phyloP scores from a whole-genome alignment of 2,797 vertebrate species.

The Amniataba percoides region DNA sequence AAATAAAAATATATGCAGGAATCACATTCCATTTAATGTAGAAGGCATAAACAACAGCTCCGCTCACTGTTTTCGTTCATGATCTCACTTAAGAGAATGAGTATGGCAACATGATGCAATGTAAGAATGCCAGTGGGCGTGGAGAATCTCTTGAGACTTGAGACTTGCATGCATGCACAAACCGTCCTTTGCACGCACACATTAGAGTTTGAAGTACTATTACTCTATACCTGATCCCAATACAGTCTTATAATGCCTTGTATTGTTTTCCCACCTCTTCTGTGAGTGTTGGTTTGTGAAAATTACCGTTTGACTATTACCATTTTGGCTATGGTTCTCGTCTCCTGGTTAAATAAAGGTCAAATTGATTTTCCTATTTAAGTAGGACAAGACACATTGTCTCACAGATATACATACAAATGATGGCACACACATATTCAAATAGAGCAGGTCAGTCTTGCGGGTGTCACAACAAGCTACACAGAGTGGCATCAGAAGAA shows the following conservation, averaged over 20 bases:
- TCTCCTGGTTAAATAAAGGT: constrained; percentile 18
- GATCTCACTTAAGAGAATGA: constrained; percentile 43
- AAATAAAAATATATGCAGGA: constrained; percentile 38
- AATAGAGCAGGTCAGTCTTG: constrained; percentile 5
- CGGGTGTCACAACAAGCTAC: neutral
- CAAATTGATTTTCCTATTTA: neutral
- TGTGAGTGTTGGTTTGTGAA: constrained; percentile 1
- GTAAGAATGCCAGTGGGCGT: constrained; percentile 35
- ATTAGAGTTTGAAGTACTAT: constrained; percentile 9
- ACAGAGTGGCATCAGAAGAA: constrained; percentile 3
- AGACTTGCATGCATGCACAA: constrained; percentile 35
- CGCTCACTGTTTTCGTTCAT: constrained; percentile 19
- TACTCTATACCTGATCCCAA: neutral
- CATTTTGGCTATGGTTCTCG: constrained; percentile 20
- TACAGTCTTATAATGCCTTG: constrained; percentile 9
- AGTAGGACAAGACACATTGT: neutral
- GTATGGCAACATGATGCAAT: constrained; percentile 41
- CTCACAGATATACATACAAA: constrained; percentile 11
- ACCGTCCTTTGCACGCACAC: constrained; percentile 28
- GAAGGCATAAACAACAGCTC: constrained; percentile 14
- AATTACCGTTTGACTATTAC: constrained; percentile 8
- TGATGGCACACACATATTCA: constrained; percentile 2
- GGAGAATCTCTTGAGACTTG: constrained; percentile 38
- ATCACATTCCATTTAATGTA: constrained; percentile 20
- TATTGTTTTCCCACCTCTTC: constrained; percentile 14